phyloP scores from a whole-genome alignment of 2,888 invertebrate genomes.

The Patella pellucida region DNA sequence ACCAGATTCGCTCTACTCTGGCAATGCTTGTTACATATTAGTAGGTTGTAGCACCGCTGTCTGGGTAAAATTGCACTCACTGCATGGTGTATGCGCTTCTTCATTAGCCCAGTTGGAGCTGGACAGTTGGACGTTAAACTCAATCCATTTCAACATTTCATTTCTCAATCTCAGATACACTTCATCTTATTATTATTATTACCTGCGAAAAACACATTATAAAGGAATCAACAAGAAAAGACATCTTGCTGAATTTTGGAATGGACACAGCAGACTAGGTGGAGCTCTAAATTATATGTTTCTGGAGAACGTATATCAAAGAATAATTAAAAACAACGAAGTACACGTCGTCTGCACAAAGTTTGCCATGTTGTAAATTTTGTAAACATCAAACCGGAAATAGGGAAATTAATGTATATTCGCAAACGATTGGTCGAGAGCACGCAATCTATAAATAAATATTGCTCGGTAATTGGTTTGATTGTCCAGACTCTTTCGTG shows the following conservation, averaged over 20 bases:
- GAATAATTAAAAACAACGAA: neutral
- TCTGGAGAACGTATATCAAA: no score
- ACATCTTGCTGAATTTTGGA: slow-evolving; percentile 76
- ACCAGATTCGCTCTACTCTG: no score
- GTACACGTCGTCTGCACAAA: neutral
- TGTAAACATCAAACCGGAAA: slow-evolving; percentile 10
- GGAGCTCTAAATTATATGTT: no score
- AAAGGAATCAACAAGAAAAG: slow-evolving; percentile 85
- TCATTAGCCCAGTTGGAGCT: no score
- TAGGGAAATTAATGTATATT: neutral
- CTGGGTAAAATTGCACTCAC: neutral
- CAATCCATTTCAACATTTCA: no score
- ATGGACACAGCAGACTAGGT: neutral
- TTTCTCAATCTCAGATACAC: no score
- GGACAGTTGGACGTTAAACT: neutral
- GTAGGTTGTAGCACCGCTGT: neutral
- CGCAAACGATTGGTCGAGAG: no score
- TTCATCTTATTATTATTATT: slow-evolving; percentile 30
- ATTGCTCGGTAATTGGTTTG: no score
- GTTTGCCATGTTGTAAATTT: neutral
- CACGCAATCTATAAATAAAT: no score
- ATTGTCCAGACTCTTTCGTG: no score
- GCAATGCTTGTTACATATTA: no score
- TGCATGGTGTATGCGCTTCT: neutral
- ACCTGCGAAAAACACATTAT: slow-evolving; percentile 88